Evolutionary conservation across 1,140 invertebrate genomes (phyloP), one percentile per base, ranked within the genome.

Genomic region (Orussus abietinus): DNA sequence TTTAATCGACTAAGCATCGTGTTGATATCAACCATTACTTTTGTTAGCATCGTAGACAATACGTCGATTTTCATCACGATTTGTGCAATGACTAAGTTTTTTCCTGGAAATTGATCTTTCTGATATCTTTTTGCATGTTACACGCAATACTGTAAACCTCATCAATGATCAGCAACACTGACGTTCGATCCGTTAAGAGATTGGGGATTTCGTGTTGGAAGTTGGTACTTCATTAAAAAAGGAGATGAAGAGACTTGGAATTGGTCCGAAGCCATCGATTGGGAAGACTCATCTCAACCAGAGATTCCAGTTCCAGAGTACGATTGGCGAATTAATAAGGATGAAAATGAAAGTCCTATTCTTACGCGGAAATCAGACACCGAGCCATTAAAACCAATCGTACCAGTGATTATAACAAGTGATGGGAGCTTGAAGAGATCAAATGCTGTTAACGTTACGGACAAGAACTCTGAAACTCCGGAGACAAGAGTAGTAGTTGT

Each of bases 211-310:
- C 61, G 42, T 10, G 5, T 69, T 20, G 61, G 59, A 3, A 53
- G 54, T 11, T 69, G 64, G 66, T 65, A 62, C 29, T 43, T 64
- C 12, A 64, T 66, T 29, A 47, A 42, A 18, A 63, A 60, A 44
- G 14, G 11, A 7, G 18, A 21, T 13, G 33, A 13, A 13, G 11
- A 10, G n/a, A n/a, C n/a, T n/a, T n/a, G n/a, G n/a, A n/a, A n/a
- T n/a, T n/a, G n/a, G n/a, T n/a, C n/a, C n/a, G n/a, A n/a, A n/a
- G 14, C 15, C 7, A 21, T 19, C 26, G 26, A 39, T 39, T 39
- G 37, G 37, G 21, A 38, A n/a, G n/a, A n/a, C n/a, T n/a, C n/a
- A n/a, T n/a, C n/a, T 7, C 31, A 10, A 17, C 20, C 11, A 2
- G 7, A 11, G 28, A 38, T 22, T 2, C 5, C 17, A 34, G 15